Percentiles rank a stretch among this genome's conserved stretches.
Evolutionary conservation across 2,797 vertebrate species (phyloP).

Genomic region (Thripadectes ignobilis): DNA sequence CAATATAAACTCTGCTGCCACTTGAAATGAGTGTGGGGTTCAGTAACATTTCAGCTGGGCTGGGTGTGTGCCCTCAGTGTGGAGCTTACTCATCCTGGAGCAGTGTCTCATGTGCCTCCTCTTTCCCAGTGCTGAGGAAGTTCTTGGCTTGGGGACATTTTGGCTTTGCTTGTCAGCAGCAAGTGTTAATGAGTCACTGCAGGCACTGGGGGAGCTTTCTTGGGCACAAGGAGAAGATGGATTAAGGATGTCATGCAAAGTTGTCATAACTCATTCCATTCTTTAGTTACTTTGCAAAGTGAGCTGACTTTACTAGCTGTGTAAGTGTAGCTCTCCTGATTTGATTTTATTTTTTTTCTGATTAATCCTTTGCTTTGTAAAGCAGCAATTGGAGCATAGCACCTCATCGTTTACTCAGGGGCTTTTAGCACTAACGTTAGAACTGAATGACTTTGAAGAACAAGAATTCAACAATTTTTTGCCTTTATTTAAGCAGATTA

Average conservation of each 20-base stretch:
- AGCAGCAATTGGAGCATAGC: neutral
- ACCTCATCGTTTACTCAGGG: neutral
- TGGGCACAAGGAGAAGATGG: neutral
- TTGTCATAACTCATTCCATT: neutral
- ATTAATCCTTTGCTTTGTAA: neutral
- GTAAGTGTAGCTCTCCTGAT: neutral
- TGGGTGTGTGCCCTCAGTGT: neutral
- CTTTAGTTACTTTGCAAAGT: neutral
- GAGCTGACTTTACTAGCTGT: neutral
- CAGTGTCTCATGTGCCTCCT: neutral
- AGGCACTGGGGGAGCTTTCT: neutral
- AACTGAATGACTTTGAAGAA: neutral
- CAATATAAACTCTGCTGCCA: neutral
- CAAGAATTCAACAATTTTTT: neutral
- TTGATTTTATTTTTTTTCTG: neutral
- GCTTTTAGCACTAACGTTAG: neutral
- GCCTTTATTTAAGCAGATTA: neutral
- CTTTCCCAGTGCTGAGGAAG: neutral
- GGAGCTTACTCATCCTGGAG: neutral
- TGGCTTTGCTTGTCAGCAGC: neutral
- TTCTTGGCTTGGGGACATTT: neutral
- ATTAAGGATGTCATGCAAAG: neutral
- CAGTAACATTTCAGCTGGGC: neutral
- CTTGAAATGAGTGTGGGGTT: neutral
- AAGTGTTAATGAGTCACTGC: neutral